Evolutionary conservation across 2,888 invertebrate species (phyloP).

Genomic region (Drosophila paranaensis): DNA sequence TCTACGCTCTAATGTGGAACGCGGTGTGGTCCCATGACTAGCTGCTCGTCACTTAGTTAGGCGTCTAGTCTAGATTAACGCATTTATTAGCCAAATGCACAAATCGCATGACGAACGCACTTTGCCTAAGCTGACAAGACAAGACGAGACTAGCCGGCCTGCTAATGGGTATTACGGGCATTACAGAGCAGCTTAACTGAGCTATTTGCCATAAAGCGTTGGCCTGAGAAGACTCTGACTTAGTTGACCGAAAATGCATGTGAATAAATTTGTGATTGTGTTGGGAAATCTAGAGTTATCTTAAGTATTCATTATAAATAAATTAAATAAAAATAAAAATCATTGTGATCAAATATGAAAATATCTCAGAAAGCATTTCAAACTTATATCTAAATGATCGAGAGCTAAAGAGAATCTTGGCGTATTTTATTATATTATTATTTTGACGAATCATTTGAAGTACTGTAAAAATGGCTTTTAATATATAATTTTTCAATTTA

Average conservation of each 20-base stretch:
- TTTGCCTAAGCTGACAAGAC: slow-evolving; percentile 45
- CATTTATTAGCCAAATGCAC: slow-evolving; percentile 72
- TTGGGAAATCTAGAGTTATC: no score
- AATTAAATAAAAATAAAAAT: no score
- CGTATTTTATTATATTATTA: no score
- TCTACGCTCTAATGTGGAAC: neutral
- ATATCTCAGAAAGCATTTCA: no score
- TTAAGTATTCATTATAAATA: no score
- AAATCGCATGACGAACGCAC: slow-evolving; percentile 67
- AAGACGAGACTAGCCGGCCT: neutral
- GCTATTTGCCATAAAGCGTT: slow-evolving; percentile 22
- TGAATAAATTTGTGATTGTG: neutral
- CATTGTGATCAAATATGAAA: no score
- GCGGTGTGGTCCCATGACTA: slow-evolving; percentile 29
- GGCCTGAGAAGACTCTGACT: neutral
- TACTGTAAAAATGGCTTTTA: no score
- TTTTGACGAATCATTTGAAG: no score
- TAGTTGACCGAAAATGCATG: neutral
- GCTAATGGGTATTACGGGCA: slow-evolving; percentile 24
- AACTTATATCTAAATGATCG: no score
- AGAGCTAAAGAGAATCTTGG: no score
- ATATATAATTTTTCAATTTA: no score
- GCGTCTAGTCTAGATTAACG: slow-evolving; percentile 62
- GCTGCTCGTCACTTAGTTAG: slow-evolving; percentile 37
- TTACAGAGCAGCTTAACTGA: slow-evolving; percentile 2